These are phyloP conservation scores for Chaitophorus viminalis DNA, from an alignment of 2,888 invertebrate genomes.

Conservation along the genomic window DNA sequence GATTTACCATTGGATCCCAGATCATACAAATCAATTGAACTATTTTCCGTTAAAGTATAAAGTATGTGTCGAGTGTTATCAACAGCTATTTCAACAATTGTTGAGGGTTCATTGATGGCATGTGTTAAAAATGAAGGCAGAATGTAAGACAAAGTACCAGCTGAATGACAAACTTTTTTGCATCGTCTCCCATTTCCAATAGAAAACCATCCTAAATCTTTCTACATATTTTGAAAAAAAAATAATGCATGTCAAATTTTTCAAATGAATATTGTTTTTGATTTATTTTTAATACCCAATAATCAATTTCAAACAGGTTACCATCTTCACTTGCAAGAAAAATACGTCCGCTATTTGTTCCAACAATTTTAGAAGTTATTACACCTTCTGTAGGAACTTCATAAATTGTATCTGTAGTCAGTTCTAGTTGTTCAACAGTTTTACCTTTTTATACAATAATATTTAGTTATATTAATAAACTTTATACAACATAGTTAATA, in stretches of 20 bases:
- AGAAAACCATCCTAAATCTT: slow-evolving; percentile 83
- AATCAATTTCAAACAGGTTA: slow-evolving; percentile 91
- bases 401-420: slow-evolving; percentile 95
- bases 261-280: neutral
- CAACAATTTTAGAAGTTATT: slow-evolving; percentile 82
- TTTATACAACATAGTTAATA: slow-evolving; percentile 70
- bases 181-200: slow-evolving; percentile 82
- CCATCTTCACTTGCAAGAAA: slow-evolving; percentile 96
- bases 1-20: slow-evolving; percentile 82
- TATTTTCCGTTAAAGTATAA: slow-evolving; percentile 90
- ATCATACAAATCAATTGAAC: slow-evolving; percentile 89
- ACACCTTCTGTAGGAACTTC: slow-evolving; percentile 90
- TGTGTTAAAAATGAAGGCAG: slow-evolving; percentile 90
- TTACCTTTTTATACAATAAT: slow-evolving; percentile 63
- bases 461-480: slow-evolving; percentile 79
- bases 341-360: slow-evolving; percentile 85
- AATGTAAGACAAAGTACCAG: slow-evolving; percentile 84
- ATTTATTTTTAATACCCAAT: slow-evolving; percentile 75
- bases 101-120: slow-evolving; percentile 87
- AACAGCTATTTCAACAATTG: slow-evolving; percentile 86
- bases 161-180: slow-evolving; percentile 94
- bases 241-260: slow-evolving; percentile 19
- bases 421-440: slow-evolving; percentile 53
- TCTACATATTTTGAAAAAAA: slow-evolving; percentile 69
- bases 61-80: slow-evolving; percentile 90